Percentiles rank a stretch among this genome's conserved stretches.
Conservation (phyloP, 2,113 vertebrate genomes). For the Tupaia chinensis region DNA sequence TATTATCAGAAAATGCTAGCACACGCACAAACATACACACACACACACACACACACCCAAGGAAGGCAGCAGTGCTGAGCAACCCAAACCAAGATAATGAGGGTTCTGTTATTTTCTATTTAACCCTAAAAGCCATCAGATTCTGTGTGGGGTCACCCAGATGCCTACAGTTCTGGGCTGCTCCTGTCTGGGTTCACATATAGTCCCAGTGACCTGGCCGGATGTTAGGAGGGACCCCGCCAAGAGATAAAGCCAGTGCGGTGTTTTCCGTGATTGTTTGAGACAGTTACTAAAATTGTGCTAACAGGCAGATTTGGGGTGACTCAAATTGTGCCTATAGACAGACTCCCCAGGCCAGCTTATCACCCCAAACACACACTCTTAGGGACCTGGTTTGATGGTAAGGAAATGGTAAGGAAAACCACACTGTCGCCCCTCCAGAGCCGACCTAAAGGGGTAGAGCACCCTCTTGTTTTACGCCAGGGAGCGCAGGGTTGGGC, state of each 20-base stretch:
- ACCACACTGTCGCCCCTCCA: neutral
- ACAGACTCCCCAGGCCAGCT: rapidly evolving
- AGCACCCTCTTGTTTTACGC: neutral
- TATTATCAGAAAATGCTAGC: neutral
- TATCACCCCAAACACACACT: neutral
- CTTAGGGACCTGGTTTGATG: neutral
- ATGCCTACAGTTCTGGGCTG: neutral
- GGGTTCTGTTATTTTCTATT: neutral
- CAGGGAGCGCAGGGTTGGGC: rapidly evolving
- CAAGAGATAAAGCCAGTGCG: neutral
- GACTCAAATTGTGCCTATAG: neutral
- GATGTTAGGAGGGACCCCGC: neutral
- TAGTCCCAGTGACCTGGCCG: neutral
- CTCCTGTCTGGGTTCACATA: neutral
- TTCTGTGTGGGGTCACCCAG: neutral
- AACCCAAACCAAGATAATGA: neutral
- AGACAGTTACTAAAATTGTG: neutral
- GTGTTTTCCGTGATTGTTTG: neutral
- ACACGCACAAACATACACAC: no score
- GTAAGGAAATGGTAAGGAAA: neutral
- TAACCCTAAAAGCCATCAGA: neutral
- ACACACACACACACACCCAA: no score
- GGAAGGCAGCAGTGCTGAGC: neutral
- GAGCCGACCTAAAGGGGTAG: rapidly evolving
- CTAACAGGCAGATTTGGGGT: neutral